Evolutionary conservation across 2,888 invertebrate species (phyloP).

Genomic region (Magallana nippona): DNA sequence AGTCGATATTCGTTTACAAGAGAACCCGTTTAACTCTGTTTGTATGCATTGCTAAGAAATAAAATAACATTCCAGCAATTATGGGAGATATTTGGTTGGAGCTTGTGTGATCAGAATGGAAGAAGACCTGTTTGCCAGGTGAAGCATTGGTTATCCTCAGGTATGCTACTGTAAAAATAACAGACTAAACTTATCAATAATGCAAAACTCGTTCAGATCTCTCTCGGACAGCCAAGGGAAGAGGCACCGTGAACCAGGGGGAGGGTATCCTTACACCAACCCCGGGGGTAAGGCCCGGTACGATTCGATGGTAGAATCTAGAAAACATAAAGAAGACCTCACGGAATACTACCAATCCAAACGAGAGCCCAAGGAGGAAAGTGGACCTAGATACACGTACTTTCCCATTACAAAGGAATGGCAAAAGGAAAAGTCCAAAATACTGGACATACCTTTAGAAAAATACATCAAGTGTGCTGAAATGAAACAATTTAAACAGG

Average conservation of each 20-base stretch:
- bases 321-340: not conserved
- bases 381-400: conserved; percentile 53
- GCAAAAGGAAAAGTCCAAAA: conserved; percentile 55
- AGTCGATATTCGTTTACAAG: no score
- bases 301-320: conserved; percentile 5
- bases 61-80: not conserved
- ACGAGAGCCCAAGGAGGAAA: conserved; percentile 33
- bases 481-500: conserved; percentile 54
- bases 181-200: not conserved
- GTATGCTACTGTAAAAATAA: not conserved
- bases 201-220: not conserved
- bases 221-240: not conserved
- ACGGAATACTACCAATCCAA: conserved; percentile 16
- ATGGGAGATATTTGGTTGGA: not conserved
- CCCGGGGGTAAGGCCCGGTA: conserved; percentile 25
- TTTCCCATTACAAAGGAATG: conserved; percentile 56
- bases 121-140: no score
- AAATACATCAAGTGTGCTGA: conserved; percentile 55
- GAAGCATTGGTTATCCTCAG: not conserved
- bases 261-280: not conserved
- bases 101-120: not conserved
- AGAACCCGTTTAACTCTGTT: not conserved
- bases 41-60: not conserved
- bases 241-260: not conserved
- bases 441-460: conserved; percentile 53